Evolutionary conservation across 2,888 invertebrate species (phyloP), one percentile per base, ranked within the genome.

Genomic region (Noctua janthe): DNA sequence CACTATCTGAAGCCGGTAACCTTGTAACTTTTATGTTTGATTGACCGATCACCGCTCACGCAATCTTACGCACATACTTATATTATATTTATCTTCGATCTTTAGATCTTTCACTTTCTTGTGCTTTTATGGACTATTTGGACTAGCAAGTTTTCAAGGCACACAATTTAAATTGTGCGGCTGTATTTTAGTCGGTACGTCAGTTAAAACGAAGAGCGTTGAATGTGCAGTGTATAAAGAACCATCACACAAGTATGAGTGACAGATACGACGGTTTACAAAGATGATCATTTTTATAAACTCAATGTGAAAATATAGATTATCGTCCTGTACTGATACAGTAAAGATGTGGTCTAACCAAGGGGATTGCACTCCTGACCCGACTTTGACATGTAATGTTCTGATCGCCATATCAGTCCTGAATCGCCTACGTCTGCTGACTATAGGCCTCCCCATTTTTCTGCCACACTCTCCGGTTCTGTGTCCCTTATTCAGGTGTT

Each of bases 21-120:
- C 35, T 49, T 59, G 73, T 73, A n/a, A 35, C 49, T 47, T 49
- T 59, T 49, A 59, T 20, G 47, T n/a, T 47, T 62, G 73, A 59
- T 39, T n/a, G 74, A 73, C 62, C n/a, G 49, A 49, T 4, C 35
- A 20, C 29, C n/a, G n/a, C 35, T 13, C 10, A 39, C 39, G n/a
- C 17, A 20, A 71, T 17, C 15, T 75, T 20, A 43, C 10, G 43
- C 43, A 71, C 20, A 75, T 29, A 47, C 15, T 17, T 10, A 39
- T 2, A 6, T 23, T 23, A 62, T 7, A 13, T 62, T 23, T 29
- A 29, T 62, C 23, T 23, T 47, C 15, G 17, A 62, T 17, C 5
- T 15, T 20, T 47, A 15, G 6, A 62, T n/a, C 2, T 15, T 62
- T 29, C 29, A 62, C 15, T 29, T 29, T n/a, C 13, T n/a, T 5